These are phyloP conservation scores for Poecilus cupreus DNA, from an alignment of 2,888 invertebrate genomes.

Conservation along the genomic window DNA sequence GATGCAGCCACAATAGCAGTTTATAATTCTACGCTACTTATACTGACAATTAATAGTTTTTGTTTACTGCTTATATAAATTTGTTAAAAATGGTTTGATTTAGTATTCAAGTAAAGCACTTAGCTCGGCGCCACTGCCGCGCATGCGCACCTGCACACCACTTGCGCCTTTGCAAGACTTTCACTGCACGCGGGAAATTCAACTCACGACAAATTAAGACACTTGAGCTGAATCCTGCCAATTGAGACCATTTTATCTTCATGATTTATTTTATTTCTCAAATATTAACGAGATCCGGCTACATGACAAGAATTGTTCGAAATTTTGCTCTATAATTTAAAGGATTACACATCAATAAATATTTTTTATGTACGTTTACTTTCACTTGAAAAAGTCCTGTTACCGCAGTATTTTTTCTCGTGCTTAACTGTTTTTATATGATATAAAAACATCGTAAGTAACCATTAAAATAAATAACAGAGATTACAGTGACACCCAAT, in stretches of 20 bases:
- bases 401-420: slow-evolving; percentile 12
- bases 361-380: slow-evolving; percentile 19
- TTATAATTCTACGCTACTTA: slow-evolving; percentile 40
- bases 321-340: slow-evolving; percentile 35
- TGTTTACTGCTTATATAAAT: slow-evolving; percentile 31
- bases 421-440: slow-evolving; percentile 43
- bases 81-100: slow-evolving; percentile 29
- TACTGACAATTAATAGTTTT: slow-evolving; percentile 43
- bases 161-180: slow-evolving; percentile 1
- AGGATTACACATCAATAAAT: slow-evolving; percentile 35
- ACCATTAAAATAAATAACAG: slow-evolving; percentile 41
- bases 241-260: slow-evolving; percentile 22
- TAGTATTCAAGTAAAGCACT: slow-evolving; percentile 23
- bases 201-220: slow-evolving; percentile 9
- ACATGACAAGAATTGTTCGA: not conserved
- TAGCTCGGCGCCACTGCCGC: slow-evolving; percentile 21
- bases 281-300: not conserved
- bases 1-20: slow-evolving; percentile 38
- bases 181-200: not conserved
- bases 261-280: slow-evolving; percentile 26
- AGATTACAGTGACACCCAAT: slow-evolving; percentile 30
- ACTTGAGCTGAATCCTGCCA: not conserved
- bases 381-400: slow-evolving; percentile 20
- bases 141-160: slow-evolving; percentile 1
- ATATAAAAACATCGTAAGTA: slow-evolving; percentile 35